These are phyloP conservation scores for Pseudomyrmex concolor DNA, from an alignment of 1,140 invertebrate genomes.

Conservation along the genomic window DNA sequence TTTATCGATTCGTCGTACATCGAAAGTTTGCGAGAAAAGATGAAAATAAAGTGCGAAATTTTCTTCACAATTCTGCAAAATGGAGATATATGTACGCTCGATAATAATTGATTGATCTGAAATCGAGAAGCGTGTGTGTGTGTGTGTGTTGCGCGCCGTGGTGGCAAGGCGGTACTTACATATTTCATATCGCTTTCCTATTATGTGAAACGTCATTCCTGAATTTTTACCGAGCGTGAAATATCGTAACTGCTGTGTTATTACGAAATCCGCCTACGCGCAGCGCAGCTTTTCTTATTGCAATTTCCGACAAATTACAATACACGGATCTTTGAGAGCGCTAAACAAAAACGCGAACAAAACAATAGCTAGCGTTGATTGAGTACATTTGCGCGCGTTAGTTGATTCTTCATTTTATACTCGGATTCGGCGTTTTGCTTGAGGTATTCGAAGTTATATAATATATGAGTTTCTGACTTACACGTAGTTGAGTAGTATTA, in stretches of 20 bases:
- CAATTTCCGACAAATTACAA: slow-evolving; percentile 8
- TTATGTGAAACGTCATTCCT: slow-evolving; percentile 29
- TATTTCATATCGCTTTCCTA: slow-evolving; percentile 23
- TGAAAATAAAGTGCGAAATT: not conserved
- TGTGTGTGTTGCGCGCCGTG: not conserved
- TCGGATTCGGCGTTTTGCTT: too few relatives aligned
- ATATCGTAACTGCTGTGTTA: slow-evolving; percentile 13
- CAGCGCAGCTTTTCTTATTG: not conserved
- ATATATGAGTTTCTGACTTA: too few relatives aligned
- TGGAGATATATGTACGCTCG: not conserved
- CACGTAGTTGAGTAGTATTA: too few relatives aligned
- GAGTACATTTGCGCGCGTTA: too few relatives aligned
- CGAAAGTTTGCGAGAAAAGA: not conserved
- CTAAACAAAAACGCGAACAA: too few relatives aligned
- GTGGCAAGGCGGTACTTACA: slow-evolving; percentile 5
- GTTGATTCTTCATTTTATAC: too few relatives aligned
- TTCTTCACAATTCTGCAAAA: not conserved
- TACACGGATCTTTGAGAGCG: not conserved
- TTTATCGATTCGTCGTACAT: not conserved
- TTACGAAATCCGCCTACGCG: not conserved
- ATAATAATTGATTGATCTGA: slow-evolving; percentile 26
- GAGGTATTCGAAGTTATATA: too few relatives aligned
- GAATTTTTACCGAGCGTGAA: slow-evolving; percentile 18
- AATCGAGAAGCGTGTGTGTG: not conserved
- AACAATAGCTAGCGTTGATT: too few relatives aligned